Evolutionary conservation across 2,888 invertebrate genomes (phyloP).

Genomic region (Trichogramma evanescens): DNA sequence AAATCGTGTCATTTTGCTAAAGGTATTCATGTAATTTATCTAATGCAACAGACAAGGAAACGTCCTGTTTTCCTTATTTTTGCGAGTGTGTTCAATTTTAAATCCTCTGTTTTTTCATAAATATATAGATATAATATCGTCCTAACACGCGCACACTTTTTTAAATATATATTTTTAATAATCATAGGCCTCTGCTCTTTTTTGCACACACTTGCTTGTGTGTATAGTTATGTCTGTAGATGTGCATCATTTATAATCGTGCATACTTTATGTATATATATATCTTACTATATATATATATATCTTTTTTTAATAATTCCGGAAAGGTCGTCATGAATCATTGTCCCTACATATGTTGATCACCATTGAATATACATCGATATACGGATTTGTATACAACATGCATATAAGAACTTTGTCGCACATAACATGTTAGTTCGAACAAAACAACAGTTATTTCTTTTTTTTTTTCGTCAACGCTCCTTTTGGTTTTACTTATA

Average conservation of each 20-base stretch:
- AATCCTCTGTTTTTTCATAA: background rate
- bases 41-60: conserved; percentile 19
- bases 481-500: too few relatives aligned
- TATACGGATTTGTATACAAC: too few relatives aligned
- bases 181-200: conserved; percentile 18
- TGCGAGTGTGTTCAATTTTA: background rate
- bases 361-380: too few relatives aligned
- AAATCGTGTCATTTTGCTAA: conserved; percentile 20
- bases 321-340: conserved; percentile 12
- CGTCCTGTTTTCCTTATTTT: background rate
- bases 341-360: conserved; percentile 1
- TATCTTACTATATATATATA: background rate
- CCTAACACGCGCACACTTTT: conserved; percentile 1
- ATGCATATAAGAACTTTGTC: too few relatives aligned
- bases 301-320: background rate
- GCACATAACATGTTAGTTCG: too few relatives aligned
- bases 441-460: too few relatives aligned
- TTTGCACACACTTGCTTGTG: background rate
- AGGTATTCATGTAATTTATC: conserved; percentile 11
- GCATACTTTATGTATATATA: background rate
- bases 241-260: background rate
- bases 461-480: too few relatives aligned
- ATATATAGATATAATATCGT: background rate
- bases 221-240: background rate
- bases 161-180: background rate